Conservation (phyloP, 1,140 invertebrate species). For the Bombus huntii region DNA sequence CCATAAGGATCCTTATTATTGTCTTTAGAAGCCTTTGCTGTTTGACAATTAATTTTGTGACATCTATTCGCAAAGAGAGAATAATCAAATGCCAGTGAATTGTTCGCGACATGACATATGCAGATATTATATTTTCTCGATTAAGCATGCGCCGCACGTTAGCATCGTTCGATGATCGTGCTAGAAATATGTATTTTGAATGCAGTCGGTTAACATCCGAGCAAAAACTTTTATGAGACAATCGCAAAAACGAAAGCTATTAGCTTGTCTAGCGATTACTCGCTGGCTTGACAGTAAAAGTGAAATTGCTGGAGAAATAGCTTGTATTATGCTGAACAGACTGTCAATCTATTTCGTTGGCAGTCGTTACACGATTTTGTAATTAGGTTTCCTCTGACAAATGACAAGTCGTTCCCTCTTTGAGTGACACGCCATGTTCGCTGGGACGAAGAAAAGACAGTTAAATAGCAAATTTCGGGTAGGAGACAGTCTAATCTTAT, state of each 20-base stretch:
- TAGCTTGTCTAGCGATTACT: neutral
- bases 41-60: neutral
- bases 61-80: neutral
- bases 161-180: neutral
- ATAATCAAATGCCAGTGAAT: neutral
- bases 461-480: neutral
- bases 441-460: neutral
- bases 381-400: neutral
- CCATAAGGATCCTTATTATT: neutral
- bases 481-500: neutral
- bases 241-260: neutral
- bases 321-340: neutral
- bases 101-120: neutral
- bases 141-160: neutral
- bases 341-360: neutral
- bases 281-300: neutral
- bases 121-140: neutral
- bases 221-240: neutral
- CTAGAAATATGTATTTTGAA: constrained; percentile 9
- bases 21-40: neutral
- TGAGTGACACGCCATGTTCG: neutral
- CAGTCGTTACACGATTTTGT: neutral
- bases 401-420: neutral
- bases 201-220: neutral
- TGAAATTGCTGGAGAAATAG: neutral